These are phyloP conservation scores for Saccostrea glomerata DNA, from an alignment of 1,140 invertebrate species.

Conservation along the genomic window DNA sequence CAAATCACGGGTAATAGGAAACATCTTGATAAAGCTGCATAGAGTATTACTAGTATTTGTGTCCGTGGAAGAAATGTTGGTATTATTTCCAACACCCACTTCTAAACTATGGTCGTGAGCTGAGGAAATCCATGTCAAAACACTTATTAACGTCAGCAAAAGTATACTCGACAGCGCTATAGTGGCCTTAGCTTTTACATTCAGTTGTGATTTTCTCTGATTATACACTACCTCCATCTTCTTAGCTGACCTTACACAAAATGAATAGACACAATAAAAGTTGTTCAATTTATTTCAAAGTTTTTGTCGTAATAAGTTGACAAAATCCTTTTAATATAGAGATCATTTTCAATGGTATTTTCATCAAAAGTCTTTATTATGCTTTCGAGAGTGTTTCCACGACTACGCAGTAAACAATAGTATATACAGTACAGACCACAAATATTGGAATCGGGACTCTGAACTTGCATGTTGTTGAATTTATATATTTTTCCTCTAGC, in stretches of 20 bases:
- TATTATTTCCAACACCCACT: not conserved
- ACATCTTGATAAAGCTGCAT: slow-evolving; percentile 6
- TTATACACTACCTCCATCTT: not conserved
- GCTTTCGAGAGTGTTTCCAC: not conserved
- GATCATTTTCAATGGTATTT: too few species aligned
- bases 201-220: too few species aligned
- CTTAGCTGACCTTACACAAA: too few species aligned
- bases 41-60: slow-evolving; percentile 2
- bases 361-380: too few species aligned
- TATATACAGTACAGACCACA: slow-evolving; percentile 34
- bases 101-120: not conserved
- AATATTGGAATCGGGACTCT: slow-evolving; percentile 5
- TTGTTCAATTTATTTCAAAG: too few species aligned
- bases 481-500: not conserved
- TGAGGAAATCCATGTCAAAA: not conserved
- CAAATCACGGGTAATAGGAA: not conserved
- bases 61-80: too few species aligned
- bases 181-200: too few species aligned
- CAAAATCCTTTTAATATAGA: too few species aligned
- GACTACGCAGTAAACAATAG: not conserved
- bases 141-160: not conserved
- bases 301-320: not conserved
- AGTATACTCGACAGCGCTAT: too few species aligned
- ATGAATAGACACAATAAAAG: too few species aligned
- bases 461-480: not conserved